phyloP scores from a whole-genome alignment of 1,140 invertebrate species.

The Mamestra configurata region DNA sequence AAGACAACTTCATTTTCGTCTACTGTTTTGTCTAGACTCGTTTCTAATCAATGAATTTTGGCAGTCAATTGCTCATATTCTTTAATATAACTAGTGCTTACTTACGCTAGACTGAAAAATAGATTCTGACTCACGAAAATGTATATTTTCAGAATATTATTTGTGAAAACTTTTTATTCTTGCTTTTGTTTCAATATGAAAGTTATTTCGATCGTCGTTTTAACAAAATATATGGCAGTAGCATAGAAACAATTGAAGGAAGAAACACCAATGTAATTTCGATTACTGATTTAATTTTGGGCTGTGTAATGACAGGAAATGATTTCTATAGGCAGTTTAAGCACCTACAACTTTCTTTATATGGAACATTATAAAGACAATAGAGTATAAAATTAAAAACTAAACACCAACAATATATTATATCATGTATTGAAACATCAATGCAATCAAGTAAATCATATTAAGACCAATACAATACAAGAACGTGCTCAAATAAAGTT shows the following conservation, averaged over 20 bases:
- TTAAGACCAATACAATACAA: constrained; percentile 24
- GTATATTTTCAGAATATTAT: constrained; percentile 26
- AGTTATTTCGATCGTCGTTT: too few species aligned
- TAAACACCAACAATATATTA: too few species aligned
- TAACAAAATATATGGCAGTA: neutral
- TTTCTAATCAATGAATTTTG: constrained; percentile 57
- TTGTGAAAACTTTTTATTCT: neutral
- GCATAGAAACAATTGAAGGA: constrained; percentile 16
- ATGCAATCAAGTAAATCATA: constrained; percentile 13
- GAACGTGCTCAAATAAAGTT: constrained; percentile 35
- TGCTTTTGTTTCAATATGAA: neutral
- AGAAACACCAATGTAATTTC: neutral
- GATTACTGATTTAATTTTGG: neutral
- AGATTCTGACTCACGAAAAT: constrained; percentile 11
- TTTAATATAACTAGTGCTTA: constrained; percentile 41
- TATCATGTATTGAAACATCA: neutral
- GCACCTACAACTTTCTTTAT: neutral
- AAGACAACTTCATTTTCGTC: constrained; percentile 44
- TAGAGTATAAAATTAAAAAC: neutral
- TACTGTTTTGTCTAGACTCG: constrained; percentile 53
- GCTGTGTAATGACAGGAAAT: neutral
- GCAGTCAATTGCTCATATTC: constrained; percentile 45
- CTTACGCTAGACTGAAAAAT: constrained; percentile 44
- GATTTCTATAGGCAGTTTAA: constrained; percentile 7
- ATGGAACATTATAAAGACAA: neutral